A percentile compares a stretch with the other conserved stretches of the same genome.
Conservation (phyloP, 2,797 vertebrate species). For the Lophotriccus pileatus region DNA sequence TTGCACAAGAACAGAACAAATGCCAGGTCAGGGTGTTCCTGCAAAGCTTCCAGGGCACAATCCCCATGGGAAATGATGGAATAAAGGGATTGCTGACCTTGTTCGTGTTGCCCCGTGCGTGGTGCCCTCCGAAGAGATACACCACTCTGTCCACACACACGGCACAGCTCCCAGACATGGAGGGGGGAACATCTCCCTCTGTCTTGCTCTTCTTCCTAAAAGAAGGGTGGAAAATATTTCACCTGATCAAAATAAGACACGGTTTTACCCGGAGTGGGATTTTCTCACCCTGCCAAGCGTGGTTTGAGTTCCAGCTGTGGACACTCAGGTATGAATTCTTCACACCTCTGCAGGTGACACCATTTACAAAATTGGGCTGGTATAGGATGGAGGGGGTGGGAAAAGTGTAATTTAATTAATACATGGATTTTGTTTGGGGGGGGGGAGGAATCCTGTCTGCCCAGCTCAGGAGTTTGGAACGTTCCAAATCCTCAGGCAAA, state of each 20-base stretch:
- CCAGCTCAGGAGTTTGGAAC: neutral
- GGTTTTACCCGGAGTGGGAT: neutral
- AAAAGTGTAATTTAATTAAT: neutral
- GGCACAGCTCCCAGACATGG: slow-evolving; percentile 97
- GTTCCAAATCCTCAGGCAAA: neutral
- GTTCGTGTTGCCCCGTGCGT: slow-evolving; percentile 91
- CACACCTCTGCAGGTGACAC: neutral
- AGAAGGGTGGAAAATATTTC: neutral
- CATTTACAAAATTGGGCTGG: neutral
- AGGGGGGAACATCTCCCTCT: slow-evolving; percentile 86
- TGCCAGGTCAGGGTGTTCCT: neutral
- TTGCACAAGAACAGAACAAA: neutral
- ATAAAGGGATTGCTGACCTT: slow-evolving; percentile 71
- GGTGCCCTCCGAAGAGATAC: slow-evolving; percentile 96
- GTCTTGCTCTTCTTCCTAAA: slow-evolving; percentile 85
- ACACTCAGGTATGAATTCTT: rapidly evolving
- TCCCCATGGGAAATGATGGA: neutral
- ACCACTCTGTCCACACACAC: slow-evolving; percentile 89
- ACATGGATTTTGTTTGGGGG: neutral
- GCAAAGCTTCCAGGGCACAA: neutral
- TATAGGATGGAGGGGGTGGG: neutral
- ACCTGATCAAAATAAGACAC: rapidly evolving
- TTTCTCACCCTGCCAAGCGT: rapidly evolving
- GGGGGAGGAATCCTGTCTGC: neutral
- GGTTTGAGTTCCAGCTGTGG: rapidly evolving